These are phyloP conservation scores for Machimus rusticus DNA, from an alignment of 2,888 invertebrate genomes.

Conservation along the genomic window DNA sequence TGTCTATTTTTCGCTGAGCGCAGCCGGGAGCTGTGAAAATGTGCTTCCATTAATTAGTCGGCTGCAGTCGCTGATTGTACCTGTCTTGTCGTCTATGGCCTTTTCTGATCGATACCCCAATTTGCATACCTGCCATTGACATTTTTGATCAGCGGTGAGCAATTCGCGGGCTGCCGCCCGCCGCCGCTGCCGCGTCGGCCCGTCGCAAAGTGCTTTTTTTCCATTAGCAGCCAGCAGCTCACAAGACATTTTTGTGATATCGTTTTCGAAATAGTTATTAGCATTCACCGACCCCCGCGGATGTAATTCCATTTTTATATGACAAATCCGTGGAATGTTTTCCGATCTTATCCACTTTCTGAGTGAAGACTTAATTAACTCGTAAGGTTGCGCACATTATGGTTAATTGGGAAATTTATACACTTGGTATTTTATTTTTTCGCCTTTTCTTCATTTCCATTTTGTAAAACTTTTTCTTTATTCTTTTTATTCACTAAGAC, in stretches of 20 bases:
- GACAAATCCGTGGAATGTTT: background rate
- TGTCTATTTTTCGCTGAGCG: background rate
- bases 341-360: background rate
- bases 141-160: background rate
- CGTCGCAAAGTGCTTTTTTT: background rate
- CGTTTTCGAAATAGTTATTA: background rate
- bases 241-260: background rate
- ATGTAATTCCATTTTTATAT: background rate
- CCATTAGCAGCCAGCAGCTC: background rate
- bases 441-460: background rate
- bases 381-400: background rate
- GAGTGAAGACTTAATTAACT: background rate
- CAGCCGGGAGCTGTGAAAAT: slow-evolving; percentile 31
- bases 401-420: background rate
- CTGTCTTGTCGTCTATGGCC: slow-evolving; percentile 17
- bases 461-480: background rate
- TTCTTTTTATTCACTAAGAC: background rate
- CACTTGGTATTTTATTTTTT: background rate
- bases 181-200: background rate
- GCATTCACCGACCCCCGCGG: background rate
- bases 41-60: slow-evolving; percentile 40
- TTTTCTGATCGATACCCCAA: slow-evolving; percentile 19
- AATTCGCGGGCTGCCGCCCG: background rate
- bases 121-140: slow-evolving; percentile 12
- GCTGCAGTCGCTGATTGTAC: background rate